Evolutionary conservation across 2,797 vertebrate genomes (phyloP), one percentile per base, ranked within the genome.

Genomic region (Falco novaeseelandiae): DNA sequence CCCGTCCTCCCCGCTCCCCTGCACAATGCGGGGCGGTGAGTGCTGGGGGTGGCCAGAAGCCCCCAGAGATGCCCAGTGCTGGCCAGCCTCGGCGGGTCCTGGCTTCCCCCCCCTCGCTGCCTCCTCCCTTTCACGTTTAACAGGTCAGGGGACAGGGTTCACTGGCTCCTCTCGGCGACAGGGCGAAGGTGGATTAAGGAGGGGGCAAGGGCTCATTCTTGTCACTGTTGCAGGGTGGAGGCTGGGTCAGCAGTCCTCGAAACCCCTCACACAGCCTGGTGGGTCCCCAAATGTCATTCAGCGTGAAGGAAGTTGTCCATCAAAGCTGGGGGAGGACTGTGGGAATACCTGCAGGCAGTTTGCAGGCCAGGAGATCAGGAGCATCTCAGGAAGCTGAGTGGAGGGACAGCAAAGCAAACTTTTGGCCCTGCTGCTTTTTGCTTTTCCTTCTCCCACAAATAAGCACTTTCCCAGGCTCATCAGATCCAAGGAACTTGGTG

Each of bases 201-300:
- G 78, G 40, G 97, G 88, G 94, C 69, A 5, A 72, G 27, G 85
- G 96, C 88, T 93, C 93, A 81, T 97, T 94, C 96, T 97, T 97
- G 96, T 93, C 25, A 0, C 73, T 34, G 67, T 32, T 26, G 87
- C 51, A 3, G 66, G 87, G 82, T 29, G 73, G 63, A 83, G 91
- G 29, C 13, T 29, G n/a, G 96, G 96, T 97, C 97, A 97, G 62
- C 52, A 10, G 1, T 34, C 90, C 96, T 52, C 42, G 4, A 55
- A 74, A 80, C 20, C 83, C 85, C 86, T 48, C 62, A 1, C 74
- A 46, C 93, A 84, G 65, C 83, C 88, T 27, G 90, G 69, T 20
- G 92, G 94, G 91, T 92, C 92, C 78, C 79, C 96, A 11, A 89
- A 77, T 96, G 97, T 97, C 97, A 97, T 23, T 97, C 97, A 97